Percentiles rank a stretch among this genome's conserved stretches.
Conservation (phyloP, 2,888 invertebrate species). For the Acleris literana region DNA sequence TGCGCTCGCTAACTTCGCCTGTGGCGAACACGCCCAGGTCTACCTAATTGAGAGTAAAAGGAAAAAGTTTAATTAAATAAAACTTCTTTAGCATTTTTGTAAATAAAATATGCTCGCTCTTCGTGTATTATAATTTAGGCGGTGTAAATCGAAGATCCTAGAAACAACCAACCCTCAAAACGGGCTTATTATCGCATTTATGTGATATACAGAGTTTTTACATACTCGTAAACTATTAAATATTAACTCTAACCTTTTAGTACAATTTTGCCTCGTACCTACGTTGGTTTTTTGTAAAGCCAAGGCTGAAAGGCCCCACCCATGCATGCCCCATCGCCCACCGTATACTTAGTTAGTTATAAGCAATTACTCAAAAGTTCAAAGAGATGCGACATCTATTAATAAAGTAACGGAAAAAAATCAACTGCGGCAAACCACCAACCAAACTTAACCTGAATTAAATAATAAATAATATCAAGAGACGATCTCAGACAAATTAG, state of each 20-base stretch:
- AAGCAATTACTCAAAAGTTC: not conserved
- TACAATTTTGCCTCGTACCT: too few species aligned
- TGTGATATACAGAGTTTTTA: too few species aligned
- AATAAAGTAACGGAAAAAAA: not conserved
- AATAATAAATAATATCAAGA: too few species aligned
- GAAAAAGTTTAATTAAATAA: constrained; percentile 40
- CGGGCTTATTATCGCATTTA: too few species aligned
- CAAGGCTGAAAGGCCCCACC: not conserved
- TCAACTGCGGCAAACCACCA: not conserved
- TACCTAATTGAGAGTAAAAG: constrained; percentile 38
- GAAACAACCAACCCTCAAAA: too few species aligned
- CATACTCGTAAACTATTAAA: too few species aligned
- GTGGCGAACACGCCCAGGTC: constrained; percentile 37
- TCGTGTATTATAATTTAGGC: not conserved
- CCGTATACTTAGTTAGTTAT: not conserved
- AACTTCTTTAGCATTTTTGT: constrained; percentile 20
- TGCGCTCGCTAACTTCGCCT: constrained; percentile 39
- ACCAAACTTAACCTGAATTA: too few species aligned
- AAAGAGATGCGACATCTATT: not conserved
- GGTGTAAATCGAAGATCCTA: not conserved
- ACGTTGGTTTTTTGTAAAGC: not conserved
- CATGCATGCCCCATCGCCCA: too few species aligned
- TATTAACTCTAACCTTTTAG: too few species aligned
- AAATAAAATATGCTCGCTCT: constrained; percentile 6
- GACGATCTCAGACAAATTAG: too few species aligned